Evolutionary conservation across 2,797 vertebrate genomes (phyloP), one percentile per base, ranked within the genome.

Genomic region (Uromys caudimaculatus): DNA sequence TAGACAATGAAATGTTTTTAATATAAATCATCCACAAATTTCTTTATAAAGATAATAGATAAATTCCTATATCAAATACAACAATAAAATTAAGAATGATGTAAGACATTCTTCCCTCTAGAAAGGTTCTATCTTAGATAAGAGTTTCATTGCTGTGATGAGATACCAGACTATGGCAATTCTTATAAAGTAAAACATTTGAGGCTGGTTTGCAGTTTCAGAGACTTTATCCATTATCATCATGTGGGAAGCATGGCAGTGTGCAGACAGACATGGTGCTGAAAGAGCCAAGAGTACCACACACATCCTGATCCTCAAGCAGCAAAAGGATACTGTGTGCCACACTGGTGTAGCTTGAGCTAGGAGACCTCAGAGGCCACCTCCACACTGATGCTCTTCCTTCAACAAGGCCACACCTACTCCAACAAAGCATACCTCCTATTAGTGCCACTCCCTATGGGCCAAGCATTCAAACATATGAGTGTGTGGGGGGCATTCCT

Each of bases 21-120:
- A 23, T 44, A 82, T 41, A 94, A 32, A 96, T 83, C 41, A 91
- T 6, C 17, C 69, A 60, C 0, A 4, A 27, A 96, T 91, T 95
- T 93, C 58, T 93, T 92, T 85, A 82, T 9, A 92, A 47, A 21
- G 90, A 90, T 32, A 78, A 85, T 7, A 93, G 41, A 27, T n/a
- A n/a, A 96, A 94, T 17, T 81, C 94, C 14, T 89, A 32, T 58
- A 87, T 89, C 87, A 92, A 93, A 90, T 44, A 86, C 29, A 91
- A 86, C 16, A 90, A 90, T 89, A 67, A 87, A 67, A 89, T 85
- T 52, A 84, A 60, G 93, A 94, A 87, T 73, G 90, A 91, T 86
- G 78, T 90, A 29, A 94, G 95, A 77, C 13, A 89, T 76, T 94
- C 41, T 38, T 73, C 16, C 90, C 38, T 96, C 56, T 95, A 91